These are phyloP conservation scores for Hippoglossus stenolepis DNA, from an alignment of 2,113 vertebrate genomes.

Conservation along the genomic window DNA sequence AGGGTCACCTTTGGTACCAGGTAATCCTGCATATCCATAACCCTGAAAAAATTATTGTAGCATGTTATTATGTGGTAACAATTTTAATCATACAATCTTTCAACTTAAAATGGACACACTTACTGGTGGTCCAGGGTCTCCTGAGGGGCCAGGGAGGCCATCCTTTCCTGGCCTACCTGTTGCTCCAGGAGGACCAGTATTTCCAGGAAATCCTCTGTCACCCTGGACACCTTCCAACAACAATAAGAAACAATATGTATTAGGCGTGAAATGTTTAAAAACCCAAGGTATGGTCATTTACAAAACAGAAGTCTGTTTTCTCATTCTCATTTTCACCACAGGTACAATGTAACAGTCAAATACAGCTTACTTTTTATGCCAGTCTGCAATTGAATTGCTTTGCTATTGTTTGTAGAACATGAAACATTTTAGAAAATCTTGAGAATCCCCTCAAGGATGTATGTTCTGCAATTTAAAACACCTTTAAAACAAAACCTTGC, in stretches of 20 bases:
- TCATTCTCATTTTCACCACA: too few relatives aligned
- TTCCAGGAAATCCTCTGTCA: slow-evolving; percentile 78
- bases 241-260: not conserved
- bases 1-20: slow-evolving; percentile 85
- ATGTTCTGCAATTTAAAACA: not conserved
- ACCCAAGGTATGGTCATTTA: not conserved
- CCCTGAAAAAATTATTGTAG: slow-evolving; percentile 77
- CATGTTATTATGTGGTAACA: not conserved
- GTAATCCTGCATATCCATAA: slow-evolving; percentile 74
- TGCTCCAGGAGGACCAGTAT: slow-evolving; percentile 65
- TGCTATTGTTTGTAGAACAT: not conserved
- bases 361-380: too few relatives aligned
- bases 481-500: not conserved
- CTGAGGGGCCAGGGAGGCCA: slow-evolving; percentile 82
- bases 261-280: not conserved
- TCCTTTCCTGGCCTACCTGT: slow-evolving; percentile 81
- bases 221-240: slow-evolving; percentile 59
- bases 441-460: not conserved
- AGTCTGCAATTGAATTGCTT: not conserved
- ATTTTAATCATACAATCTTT: not conserved
- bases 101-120: slow-evolving; percentile 59
- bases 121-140: slow-evolving; percentile 86
- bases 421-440: not conserved
- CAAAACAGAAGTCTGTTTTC: too few relatives aligned
- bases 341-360: not conserved